phyloP scores from a whole-genome alignment of 2,797 vertebrate species.

The Eulemur albifrons region DNA sequence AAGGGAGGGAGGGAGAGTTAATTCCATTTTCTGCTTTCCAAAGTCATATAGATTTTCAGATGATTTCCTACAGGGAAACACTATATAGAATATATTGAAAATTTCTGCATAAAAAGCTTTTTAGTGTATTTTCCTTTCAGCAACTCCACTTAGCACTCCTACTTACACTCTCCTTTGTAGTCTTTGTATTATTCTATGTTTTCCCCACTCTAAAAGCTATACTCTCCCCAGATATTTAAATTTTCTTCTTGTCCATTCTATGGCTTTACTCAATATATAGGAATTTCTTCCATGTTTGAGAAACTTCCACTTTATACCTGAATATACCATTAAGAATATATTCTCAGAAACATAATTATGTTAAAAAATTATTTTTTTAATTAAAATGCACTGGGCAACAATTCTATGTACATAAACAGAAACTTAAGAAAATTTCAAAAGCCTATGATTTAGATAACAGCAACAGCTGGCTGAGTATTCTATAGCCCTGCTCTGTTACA shows the following conservation, averaged over 20 bases:
- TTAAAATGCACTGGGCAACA: background rate
- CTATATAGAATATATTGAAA: background rate
- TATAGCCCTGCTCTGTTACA: background rate
- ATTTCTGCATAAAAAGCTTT: background rate
- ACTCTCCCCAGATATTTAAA: background rate
- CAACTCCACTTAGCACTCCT: background rate
- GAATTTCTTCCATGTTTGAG: background rate
- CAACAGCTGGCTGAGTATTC: background rate
- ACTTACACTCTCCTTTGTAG: background rate
- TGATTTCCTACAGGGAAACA: background rate
- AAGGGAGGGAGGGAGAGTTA: background rate
- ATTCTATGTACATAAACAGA: background rate
- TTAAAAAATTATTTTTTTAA: background rate
- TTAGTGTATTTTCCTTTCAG: background rate
- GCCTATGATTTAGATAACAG: background rate
- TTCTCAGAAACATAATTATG: background rate
- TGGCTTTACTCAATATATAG: background rate
- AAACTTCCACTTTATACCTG: background rate
- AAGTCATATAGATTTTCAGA: background rate
- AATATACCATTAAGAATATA: background rate
- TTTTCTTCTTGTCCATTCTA: background rate
- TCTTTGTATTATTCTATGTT: background rate
- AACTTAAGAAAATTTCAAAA: background rate
- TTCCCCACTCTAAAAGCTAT: background rate
- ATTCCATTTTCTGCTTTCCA: background rate